These are phyloP conservation scores for Arrhopalites spinosus DNA, from an alignment of 2,888 invertebrate genomes.

Conservation along the genomic window DNA sequence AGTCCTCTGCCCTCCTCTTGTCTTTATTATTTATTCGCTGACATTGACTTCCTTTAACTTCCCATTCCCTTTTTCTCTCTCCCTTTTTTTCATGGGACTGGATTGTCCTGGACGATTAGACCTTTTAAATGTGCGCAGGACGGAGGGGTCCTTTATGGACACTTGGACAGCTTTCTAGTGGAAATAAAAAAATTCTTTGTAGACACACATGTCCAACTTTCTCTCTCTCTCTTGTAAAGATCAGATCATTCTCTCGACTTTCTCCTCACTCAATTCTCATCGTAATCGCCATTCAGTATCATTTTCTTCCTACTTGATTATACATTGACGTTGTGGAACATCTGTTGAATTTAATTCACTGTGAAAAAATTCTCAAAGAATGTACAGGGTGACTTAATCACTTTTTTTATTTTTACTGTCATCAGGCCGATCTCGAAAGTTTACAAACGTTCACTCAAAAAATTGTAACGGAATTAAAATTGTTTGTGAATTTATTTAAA, in stretches of 20 bases:
- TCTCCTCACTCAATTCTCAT: neutral
- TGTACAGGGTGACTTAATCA: too few species aligned
- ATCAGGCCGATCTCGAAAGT: too few species aligned
- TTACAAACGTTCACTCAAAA: too few species aligned
- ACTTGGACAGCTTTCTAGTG: neutral
- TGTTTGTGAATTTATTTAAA: too few species aligned
- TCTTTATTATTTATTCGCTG: constrained; percentile 37
- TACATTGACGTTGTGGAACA: neutral
- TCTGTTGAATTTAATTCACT: neutral
- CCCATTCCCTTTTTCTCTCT: neutral
- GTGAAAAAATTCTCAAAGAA: too few species aligned
- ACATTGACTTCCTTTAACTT: constrained; percentile 32
- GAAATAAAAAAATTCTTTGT: neutral
- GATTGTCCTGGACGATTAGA: neutral
- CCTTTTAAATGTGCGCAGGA: neutral
- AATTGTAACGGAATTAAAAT: too few species aligned
- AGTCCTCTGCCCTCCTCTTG: neutral
- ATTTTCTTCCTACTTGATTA: neutral
- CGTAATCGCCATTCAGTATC: too few species aligned
- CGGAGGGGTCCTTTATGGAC: neutral
- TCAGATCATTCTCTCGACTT: neutral
- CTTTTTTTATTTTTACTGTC: too few species aligned
- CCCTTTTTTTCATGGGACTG: neutral
- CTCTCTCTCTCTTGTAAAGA: neutral
- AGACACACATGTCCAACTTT: neutral